Conservation (phyloP, 2,113 vertebrate species). For the Nothoprocta perdicaria region DNA sequence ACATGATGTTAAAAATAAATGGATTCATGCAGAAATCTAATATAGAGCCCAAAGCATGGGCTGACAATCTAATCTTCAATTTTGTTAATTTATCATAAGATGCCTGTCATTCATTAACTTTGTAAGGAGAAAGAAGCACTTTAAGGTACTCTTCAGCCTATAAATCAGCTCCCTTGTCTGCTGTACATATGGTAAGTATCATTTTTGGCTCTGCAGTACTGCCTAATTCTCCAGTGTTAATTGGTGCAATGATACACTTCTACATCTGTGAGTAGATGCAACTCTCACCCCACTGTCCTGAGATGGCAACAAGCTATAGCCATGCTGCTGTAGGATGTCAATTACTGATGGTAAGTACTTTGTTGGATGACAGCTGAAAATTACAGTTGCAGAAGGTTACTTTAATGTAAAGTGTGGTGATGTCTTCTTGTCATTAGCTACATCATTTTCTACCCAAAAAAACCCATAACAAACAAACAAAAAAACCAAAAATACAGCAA, state of each 20-base stretch:
- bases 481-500: background rate
- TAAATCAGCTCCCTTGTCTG: background rate
- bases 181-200: accelerated
- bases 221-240: background rate
- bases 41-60: background rate
- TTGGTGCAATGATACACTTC: background rate
- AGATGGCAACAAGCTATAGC: background rate
- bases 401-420: background rate
- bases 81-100: background rate
- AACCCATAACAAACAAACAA: background rate
- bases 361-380: background rate
- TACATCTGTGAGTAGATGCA: background rate
- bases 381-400: background rate
- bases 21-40: background rate
- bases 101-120: background rate
- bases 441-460: background rate
- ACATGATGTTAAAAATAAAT: background rate
- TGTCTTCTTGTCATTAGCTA: accelerated
- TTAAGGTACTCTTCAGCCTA: background rate
- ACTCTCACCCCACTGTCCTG: background rate
- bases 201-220: background rate
- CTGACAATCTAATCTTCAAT: background rate
- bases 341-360: background rate
- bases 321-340: no score
- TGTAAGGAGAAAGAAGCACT: background rate